phyloP scores from a whole-genome alignment of 92 coral and sea anemone species.

The Siderastrea siderea region DNA sequence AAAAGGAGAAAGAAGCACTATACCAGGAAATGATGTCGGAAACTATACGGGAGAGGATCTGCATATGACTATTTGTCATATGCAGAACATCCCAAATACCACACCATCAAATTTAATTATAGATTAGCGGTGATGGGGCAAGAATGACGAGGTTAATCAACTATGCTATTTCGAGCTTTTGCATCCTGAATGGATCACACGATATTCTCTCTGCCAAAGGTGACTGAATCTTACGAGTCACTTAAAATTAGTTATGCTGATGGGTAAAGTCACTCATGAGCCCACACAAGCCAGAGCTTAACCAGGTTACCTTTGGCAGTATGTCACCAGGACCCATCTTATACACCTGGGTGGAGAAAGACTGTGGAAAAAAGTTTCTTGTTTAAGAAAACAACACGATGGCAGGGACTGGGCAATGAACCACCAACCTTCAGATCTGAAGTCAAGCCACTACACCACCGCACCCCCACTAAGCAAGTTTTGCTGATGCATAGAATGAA shows the following conservation, averaged over 20 bases:
- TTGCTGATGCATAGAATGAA: conserved; percentile 64
- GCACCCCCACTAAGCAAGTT: neutral
- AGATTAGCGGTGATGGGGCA: conserved; percentile 52
- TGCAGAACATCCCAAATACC: conserved; percentile 16
- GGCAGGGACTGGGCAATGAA: no score
- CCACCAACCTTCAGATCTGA: no score
- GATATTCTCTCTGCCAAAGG: conserved; percentile 44
- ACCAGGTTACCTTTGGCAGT: no score
- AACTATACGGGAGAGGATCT: no score
- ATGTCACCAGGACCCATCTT: no score
- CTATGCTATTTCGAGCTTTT: conserved; percentile 31
- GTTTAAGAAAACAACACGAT: no score
- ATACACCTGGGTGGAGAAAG: no score
- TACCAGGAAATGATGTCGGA: no score
- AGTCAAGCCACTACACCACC: no score
- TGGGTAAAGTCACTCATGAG: no score
- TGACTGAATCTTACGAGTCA: conserved; percentile 52
- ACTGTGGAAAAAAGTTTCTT: no score
- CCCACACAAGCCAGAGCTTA: no score
- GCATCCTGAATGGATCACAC: conserved; percentile 31
- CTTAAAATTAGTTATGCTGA: neutral
- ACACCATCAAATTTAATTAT: conserved; percentile 2
- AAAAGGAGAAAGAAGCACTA: conserved; percentile 11
- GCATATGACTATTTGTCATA: neutral
- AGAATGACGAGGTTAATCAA: neutral